Base-by-base conservation (phyloP, 2,113 vertebrate genomes). In the Fukomys damarensis region DNA sequence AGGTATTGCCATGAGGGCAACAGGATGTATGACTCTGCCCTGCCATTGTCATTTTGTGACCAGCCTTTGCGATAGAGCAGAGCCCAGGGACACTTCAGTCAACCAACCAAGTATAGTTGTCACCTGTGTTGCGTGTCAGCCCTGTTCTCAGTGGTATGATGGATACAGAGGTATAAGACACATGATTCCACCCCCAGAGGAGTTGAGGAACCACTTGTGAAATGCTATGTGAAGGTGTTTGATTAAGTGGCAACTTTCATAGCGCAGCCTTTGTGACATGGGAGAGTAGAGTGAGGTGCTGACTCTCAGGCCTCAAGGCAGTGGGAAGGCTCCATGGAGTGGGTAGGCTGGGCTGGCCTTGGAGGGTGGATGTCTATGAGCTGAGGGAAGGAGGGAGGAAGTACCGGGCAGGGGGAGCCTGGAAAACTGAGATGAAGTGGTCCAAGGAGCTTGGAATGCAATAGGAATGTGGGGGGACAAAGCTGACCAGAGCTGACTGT, bases 191-290 rank as follows among this genome's bases (percentile, higher is more conserved):
- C 66, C 26, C 13, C 56, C 41, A 83, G 46, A 46, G 30, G 12
- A 35, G 61, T 38, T 41, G 56, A 70, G 77, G 76, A 58, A 38
- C 84, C 49, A 32, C 59, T 3, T 2, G 58, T 46, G 79, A 43
- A 59, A 35, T 26, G 11, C 2, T 7, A 14, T 19, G 12, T 24
- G n/a, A 22, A 17, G 24, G 7, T 26, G 0, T 38, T 1, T n/a
- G 24, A 74, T 49, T 61, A 76, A 65, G 70, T 0, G 0, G 59
- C 58, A 83, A 35, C 72, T 82, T 63, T 2, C 7, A 1, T 6
- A 24, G 32, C 70, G 20, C 30, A 14, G 79, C 1, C 56, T 77
- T 63, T 16, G 28, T n/a, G 84, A 52, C 17, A 4, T 2, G 26
- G 46, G 38, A 46, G 17, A 10, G 28, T 32, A 83, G 77, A 81